Evolutionary conservation across 2,113 vertebrate species (phyloP).

Genomic region (Aspiorhynchus laticeps): DNA sequence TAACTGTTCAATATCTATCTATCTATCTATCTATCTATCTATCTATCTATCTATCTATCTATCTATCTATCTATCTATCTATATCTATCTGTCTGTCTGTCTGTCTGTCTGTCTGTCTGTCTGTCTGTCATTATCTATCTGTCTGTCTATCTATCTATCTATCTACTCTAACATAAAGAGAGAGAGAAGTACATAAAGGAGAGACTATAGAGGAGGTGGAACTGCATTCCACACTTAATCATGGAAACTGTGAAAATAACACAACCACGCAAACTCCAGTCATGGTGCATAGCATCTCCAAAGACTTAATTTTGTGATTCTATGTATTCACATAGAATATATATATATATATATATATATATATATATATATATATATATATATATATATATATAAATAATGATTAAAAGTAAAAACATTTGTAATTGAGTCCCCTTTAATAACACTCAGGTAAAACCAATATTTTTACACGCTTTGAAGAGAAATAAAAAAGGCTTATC

Average conservation of each 20-base stretch:
- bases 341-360: too few species aligned
- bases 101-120: too few species aligned
- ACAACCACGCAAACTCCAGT: slow-evolving; percentile 23
- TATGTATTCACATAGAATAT: neutral
- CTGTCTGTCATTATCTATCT: too few species aligned
- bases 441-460: slow-evolving; percentile 37
- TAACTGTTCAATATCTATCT: neutral
- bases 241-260: slow-evolving; percentile 22
- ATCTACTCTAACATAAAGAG: neutral
- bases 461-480: slow-evolving; percentile 24
- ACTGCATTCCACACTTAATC: slow-evolving; percentile 29
- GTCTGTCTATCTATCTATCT: too few species aligned
- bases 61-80: neutral
- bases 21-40: neutral
- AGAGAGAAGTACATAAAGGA: slow-evolving; percentile 5
- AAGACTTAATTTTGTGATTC: neutral
- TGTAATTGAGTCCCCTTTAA: slow-evolving; percentile 42
- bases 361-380: too few species aligned
- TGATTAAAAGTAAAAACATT: neutral
- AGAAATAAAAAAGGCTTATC: slow-evolving; percentile 36
- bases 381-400: neutral
- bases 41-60: neutral
- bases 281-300: neutral
- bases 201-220: neutral
- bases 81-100: neutral